Base-by-base conservation (phyloP, 2,888 invertebrate genomes). In the Tachina fera region DNA sequence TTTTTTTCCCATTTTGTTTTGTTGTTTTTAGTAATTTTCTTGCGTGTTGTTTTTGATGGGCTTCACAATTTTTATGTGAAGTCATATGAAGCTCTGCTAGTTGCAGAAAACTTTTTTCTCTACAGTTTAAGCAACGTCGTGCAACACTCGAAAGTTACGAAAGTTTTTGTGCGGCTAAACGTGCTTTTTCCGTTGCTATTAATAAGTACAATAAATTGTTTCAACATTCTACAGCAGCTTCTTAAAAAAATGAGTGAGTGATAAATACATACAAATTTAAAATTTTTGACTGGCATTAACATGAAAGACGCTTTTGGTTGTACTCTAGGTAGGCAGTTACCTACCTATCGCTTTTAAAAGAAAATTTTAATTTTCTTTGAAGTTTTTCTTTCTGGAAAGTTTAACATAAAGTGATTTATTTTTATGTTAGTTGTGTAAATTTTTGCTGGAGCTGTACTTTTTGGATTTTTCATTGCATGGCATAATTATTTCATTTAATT, bases 91-190 rank as follows among this genome's bases (percentile, higher is more conserved):
- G 86, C 86, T 86, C 86, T 72, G 79, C 67, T 61, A 76, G 76
- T 68, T 86, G 76, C 83, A 83, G 86, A 80, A 86, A 86, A 86
- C 79, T 86, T 86, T 86, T 86, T 86, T 76, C 71, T 47, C 83
- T 75, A 83, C 83, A 86, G 86, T 86, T 79, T 72, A 76, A 80
- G 72, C 79, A 83, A 86, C 79, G 68, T 83, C 83, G 86, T 86
- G 86, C 86, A 86, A 79, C 86, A 76, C 76, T 86, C 83, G 85
- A 86, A 86, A 83, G 86, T 79, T 68, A 79, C 61, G 56, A 86
- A 86, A 86, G 86, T 86, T 86, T 84, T 63, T 86, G 86, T 86
- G 79, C 86, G 86, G 86, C 76, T 77, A 79, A 86, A 86, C 60
- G 86, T 86, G 86, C 86, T 86, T 86, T 86, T 76, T 76, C 47